Conservation (phyloP, 2,797 vertebrate genomes). For the Intellagama lesueurii region DNA sequence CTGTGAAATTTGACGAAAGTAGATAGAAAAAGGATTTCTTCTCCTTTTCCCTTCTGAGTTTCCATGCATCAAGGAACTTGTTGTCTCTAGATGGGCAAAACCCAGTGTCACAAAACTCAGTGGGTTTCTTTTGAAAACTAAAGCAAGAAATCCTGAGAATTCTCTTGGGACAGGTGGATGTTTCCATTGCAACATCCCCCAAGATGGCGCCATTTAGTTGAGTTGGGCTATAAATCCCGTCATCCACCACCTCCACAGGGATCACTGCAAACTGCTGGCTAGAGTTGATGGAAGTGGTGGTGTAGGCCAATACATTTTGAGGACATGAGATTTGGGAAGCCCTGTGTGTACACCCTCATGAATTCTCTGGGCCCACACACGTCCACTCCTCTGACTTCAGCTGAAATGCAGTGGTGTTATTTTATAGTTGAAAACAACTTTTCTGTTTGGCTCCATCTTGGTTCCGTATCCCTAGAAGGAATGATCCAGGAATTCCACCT, state of each 20-base stretch:
- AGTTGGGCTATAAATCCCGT: background rate
- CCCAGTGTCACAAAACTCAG: background rate
- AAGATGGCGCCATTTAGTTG: background rate
- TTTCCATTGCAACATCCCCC: background rate
- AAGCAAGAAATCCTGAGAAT: conserved; percentile 19
- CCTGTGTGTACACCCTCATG: background rate
- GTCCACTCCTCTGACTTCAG: background rate
- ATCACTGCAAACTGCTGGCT: background rate
- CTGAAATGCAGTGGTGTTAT: background rate
- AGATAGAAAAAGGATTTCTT: background rate
- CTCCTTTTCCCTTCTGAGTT: background rate
- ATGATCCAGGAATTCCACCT: background rate
- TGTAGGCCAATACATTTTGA: background rate
- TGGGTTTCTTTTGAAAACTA: background rate
- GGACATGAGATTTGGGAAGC: background rate
- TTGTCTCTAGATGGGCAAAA: background rate
- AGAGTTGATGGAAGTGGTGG: background rate
- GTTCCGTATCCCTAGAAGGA: background rate
- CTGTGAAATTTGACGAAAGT: background rate
- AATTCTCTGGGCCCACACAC: background rate
- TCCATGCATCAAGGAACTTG: background rate
- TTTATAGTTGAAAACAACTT: background rate
- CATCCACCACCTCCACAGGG: background rate
- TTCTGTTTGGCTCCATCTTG: background rate
- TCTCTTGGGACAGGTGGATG: no score